phyloP scores from a whole-genome alignment of 2,888 invertebrate genomes.

The Leptinotarsa tumamoca region DNA sequence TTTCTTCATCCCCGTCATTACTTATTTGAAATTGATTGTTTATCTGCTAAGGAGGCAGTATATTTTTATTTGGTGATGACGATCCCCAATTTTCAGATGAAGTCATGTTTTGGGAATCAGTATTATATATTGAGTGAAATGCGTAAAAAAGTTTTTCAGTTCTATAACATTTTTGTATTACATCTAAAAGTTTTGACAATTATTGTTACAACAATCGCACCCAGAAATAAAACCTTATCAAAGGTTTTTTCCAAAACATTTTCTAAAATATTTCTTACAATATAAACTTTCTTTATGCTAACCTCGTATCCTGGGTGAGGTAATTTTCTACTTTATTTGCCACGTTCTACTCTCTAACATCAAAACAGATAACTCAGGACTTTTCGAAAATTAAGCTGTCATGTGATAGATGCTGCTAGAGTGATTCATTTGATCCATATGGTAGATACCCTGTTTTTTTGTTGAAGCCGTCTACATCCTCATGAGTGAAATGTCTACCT shows the following conservation, averaged over 20 bases:
- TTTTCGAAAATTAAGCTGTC: constrained; percentile 27
- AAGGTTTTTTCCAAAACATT: constrained; percentile 25
- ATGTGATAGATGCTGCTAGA: constrained; percentile 12
- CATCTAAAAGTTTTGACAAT: not conserved
- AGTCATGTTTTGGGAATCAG: too few relatives aligned
- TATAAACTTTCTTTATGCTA: constrained; percentile 22
- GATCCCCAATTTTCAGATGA: too few relatives aligned
- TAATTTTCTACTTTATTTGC: constrained; percentile 20
- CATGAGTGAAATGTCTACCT: not conserved
- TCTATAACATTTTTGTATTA: not conserved
- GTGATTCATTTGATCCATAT: constrained; percentile 18
- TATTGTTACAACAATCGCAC: constrained; percentile 4
- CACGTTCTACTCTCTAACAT: constrained; percentile 46
- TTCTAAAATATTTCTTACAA: constrained; percentile 26
- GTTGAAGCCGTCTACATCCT: constrained; percentile 19
- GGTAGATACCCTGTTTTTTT: constrained; percentile 24
- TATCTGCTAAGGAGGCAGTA: not conserved
- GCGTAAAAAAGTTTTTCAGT: not conserved
- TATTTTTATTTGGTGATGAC: not conserved
- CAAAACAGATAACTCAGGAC: constrained; percentile 47
- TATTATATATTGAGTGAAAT: not conserved
- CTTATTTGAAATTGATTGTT: not conserved
- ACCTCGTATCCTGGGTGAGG: constrained; percentile 26
- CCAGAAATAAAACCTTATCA: not conserved
- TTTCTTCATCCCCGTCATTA: not conserved